Percentiles rank a stretch among this genome's conserved stretches.
These are phyloP conservation scores for Apotomis betuletana DNA, from an alignment of 2,888 invertebrate genomes.

Conservation along the genomic window DNA sequence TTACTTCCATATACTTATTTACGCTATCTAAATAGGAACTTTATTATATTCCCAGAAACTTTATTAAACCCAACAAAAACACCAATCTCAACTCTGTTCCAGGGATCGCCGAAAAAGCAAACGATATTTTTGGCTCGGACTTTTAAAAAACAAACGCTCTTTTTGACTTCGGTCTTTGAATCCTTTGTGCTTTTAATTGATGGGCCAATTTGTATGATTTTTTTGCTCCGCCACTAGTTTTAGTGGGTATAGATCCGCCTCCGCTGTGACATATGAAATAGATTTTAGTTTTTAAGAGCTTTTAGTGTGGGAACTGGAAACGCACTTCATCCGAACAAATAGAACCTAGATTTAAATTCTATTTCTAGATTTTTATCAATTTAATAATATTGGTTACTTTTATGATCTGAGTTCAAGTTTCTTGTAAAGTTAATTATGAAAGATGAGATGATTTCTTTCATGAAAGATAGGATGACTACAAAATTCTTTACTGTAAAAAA, in stretches of 20 bases:
- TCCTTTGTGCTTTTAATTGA: conserved; percentile 29
- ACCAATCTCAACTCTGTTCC: background rate
- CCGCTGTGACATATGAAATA: background rate
- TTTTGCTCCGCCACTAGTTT: background rate
- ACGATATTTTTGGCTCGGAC: conserved; percentile 16
- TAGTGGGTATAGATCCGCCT: background rate
- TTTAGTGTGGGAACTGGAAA: no score
- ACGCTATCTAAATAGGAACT: background rate
- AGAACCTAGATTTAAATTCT: no score
- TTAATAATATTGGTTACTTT: no score
- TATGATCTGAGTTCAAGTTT: no score
- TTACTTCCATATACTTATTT: background rate
- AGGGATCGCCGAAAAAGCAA: conserved; percentile 2
- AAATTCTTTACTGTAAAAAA: no score
- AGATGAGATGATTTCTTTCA: no score
- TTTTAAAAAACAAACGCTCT: conserved; percentile 7
- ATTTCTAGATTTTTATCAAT: no score
- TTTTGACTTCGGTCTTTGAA: conserved; percentile 15
- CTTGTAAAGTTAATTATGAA: no score
- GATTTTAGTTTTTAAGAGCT: background rate
- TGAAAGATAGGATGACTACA: no score
- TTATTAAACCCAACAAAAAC: conserved; percentile 2
- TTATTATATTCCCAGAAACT: background rate
- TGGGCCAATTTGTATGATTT: conserved; percentile 12
- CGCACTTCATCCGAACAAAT: no score